Conservation (phyloP, 2,888 invertebrate species). For the Prosapia bicincta region DNA sequence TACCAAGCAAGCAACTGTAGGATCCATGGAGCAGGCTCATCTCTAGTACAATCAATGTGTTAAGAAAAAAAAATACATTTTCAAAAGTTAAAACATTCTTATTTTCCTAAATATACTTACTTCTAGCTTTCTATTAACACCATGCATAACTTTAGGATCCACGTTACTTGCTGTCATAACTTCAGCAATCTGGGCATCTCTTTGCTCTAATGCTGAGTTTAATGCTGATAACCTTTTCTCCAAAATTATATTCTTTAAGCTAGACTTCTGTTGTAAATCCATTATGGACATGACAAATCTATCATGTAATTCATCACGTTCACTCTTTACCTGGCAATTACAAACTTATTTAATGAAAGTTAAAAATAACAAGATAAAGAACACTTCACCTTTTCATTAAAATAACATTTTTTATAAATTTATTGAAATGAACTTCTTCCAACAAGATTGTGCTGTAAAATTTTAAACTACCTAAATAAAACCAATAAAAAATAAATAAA, state of each 20-base stretch:
- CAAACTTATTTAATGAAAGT: too few relatives aligned
- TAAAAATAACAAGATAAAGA: too few relatives aligned
- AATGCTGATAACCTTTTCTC: slow-evolving; percentile 70
- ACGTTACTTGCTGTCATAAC: slow-evolving; percentile 56
- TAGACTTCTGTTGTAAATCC: slow-evolving; percentile 84
- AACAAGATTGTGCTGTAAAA: too few relatives aligned
- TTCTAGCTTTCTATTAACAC: slow-evolving; percentile 58
- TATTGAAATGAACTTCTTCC: too few relatives aligned
- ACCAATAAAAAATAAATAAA: too few relatives aligned
- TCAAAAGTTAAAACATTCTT: too few relatives aligned
- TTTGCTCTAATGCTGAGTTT: slow-evolving; percentile 61
- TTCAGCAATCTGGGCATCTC: slow-evolving; percentile 67
- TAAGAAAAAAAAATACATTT: too few relatives aligned
- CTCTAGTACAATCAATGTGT: neutral
- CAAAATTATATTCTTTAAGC: slow-evolving; percentile 74
- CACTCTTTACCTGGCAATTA: slow-evolving; percentile 59
- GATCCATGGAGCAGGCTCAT: neutral
- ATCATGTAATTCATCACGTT: slow-evolving; percentile 73
- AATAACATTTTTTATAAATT: too few relatives aligned
- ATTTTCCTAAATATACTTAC: too few relatives aligned
- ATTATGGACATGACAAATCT: slow-evolving; percentile 79
- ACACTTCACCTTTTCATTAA: too few relatives aligned
- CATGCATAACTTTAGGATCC: slow-evolving; percentile 52
- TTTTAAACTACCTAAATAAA: too few relatives aligned
- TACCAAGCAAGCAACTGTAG: too few relatives aligned